Base-by-base conservation (phyloP, 1,140 invertebrate genomes). In the Aradophagus sp. region DNA sequence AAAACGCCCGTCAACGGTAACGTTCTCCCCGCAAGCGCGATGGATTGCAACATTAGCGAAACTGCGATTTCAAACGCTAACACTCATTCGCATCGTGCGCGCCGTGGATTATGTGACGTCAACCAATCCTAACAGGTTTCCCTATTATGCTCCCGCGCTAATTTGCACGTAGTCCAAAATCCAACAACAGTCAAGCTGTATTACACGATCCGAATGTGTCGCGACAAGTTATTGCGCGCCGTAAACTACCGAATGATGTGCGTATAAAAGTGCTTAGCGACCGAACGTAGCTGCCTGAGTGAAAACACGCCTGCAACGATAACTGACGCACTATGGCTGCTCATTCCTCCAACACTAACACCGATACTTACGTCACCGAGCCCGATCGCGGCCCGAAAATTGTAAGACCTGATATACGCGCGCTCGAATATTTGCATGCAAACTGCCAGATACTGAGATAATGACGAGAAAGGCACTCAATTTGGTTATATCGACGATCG, bases 171-270 rank as follows among this genome's bases (percentile, higher is more conserved):
- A 68, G 29, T 77, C 34, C 73, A 71, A 77, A 79, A 79, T 77
- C 71, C 66, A 53, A 48, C 67, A 38, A 70, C 62, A 75, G 41
- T 56, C 35, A 50, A 16, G 68, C 62, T 73, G 74, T 70, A 70
- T 79, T 79, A 77, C 76, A 80, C 48, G 39, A 53, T 47, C 53
- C 20, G 63, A 50, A 75, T 73, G 66, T 79, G 75, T 59, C 55
- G 47, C 48, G 45, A 36, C 52, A 58, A 65, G 47, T 74, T 48
- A 61, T 61, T 47, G 45, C 56, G 72, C 31, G 35, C 39, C 55
- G 68, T 75, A 73, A 70, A n/a, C n/a, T n/a, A n/a, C n/a, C n/a
- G n/a, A 71, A 59, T 74, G 77, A 78, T 78, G 76, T 76, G 68
- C 68, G 76, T 75, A 62, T 41, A 31, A 62, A 62, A 61, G 17